Conservation (phyloP, 2,113 vertebrate species). For the Laticauda laticaudata region DNA sequence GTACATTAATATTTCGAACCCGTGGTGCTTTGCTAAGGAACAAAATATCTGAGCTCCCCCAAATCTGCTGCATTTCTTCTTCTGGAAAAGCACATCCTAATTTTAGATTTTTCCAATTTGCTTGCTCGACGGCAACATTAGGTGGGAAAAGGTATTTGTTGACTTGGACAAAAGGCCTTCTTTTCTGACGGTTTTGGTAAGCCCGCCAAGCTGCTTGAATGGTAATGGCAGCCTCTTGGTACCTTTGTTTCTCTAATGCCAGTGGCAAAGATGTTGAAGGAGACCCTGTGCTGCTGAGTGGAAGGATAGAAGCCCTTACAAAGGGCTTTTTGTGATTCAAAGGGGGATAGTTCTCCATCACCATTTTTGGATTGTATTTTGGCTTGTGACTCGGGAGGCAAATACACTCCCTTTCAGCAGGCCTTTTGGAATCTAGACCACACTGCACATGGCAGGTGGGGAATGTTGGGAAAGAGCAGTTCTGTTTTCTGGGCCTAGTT, state of each 20-base stretch:
- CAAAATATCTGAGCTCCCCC: not conserved
- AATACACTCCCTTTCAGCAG: not conserved
- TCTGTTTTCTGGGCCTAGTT: not conserved
- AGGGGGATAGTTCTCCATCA: not conserved
- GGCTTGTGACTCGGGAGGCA: not conserved
- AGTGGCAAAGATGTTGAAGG: not conserved
- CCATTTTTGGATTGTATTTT: not conserved
- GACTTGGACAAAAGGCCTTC: not conserved
- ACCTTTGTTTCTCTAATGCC: not conserved
- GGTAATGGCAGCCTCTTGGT: not conserved
- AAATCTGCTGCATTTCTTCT: not conserved
- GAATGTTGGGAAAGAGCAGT: fast-evolving
- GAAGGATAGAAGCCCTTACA: not conserved
- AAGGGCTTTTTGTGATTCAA: not conserved
- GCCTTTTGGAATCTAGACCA: not conserved
- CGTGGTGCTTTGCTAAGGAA: not conserved
- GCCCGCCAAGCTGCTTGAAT: fast-evolving
- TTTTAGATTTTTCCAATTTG: not conserved
- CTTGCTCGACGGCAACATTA: not conserved
- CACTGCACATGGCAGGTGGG: fast-evolving
- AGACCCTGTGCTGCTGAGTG: not conserved
- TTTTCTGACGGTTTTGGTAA: not conserved
- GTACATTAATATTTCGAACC: not conserved
- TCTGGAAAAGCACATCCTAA: not conserved
- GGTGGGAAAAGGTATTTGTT: not conserved